Base-by-base conservation (phyloP, 1,140 invertebrate species). In the Tribolium castaneum region DNA sequence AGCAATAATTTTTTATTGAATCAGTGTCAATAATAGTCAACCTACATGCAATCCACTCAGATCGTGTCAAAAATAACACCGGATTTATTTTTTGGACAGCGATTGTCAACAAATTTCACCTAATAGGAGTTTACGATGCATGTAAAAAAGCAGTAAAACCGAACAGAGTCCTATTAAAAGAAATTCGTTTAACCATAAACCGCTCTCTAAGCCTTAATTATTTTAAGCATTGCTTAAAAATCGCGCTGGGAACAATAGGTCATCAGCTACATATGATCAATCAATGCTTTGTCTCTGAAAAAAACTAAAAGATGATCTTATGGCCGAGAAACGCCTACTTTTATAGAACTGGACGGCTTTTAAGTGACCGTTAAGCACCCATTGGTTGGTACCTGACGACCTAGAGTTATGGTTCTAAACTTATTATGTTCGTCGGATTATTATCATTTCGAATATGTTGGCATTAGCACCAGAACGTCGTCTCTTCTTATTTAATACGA, bases 221-320 rank as follows among this genome's bases (percentile, higher is more conserved):
- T 66, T 66, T 66, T 66, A 66, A 66, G 25, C 59, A 66, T 66
- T 66, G 30, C 59, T 66, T 66, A 76, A 72, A 79, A 79, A 79
- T 16, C 59, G 54, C 73, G 72, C 45, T 25, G 49, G 75, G 73
- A 77, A 81, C 80, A 81, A 81, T 81, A 72, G 80, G 75, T 78
- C 77, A 81, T 81, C 80, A 81, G 72, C 79, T 56, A 62, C 66
- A 75, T 76, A 77, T 70, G 75, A 78, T 78, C 75, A 78, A 81
- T 81, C 80, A 81, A 79, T 76, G 74, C 77, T 78, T 81, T 81
- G 77, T 81, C 80, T 81, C 77, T 76, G 74, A 73, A 76, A 78
- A 79, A 80, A 81, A 76, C 73, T 78, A 74, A 78, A 80, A 80
- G 76, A 80, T 75, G 66, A 78, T 80, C 70, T 70, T 78, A 70